A percentile compares a stretch with the other conserved stretches of the same genome.
phyloP scores from a whole-genome alignment of 2,797 vertebrate species.

The Sebastes dallii region DNA sequence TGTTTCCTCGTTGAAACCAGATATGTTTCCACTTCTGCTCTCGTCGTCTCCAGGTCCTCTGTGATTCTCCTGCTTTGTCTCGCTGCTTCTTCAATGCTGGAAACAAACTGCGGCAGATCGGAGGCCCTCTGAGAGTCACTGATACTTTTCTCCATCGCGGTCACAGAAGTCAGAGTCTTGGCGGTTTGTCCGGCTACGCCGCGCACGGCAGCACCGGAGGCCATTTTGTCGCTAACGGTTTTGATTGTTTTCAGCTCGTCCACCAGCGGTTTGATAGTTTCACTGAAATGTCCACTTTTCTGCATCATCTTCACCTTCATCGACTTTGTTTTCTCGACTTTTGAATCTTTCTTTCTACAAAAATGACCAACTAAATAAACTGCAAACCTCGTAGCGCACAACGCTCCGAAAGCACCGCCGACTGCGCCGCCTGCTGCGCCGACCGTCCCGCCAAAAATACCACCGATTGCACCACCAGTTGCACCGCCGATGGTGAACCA shows the following conservation, averaged over 20 bases:
- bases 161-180: background rate
- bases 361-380: accelerated
- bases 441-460: background rate
- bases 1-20: background rate
- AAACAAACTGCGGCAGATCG: background rate
- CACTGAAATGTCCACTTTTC: background rate
- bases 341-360: accelerated
- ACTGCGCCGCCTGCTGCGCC: background rate
- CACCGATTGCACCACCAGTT: background rate
- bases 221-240: background rate
- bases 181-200: background rate
- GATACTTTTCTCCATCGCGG: background rate
- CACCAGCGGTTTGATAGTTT: background rate
- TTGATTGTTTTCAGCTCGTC: background rate
- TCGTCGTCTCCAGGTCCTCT: background rate
- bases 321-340: background rate
- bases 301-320: background rate
- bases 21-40: background rate
- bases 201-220: accelerated
- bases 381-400: accelerated
- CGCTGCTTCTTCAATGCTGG: background rate
- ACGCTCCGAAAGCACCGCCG: slow-evolving; percentile 1
- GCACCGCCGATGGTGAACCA: background rate
- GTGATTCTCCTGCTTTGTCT: background rate
- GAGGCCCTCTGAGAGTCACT: no score